Evolutionary conservation across 2,113 vertebrate species (phyloP).

Genomic region (Glaucomys volans): DNA sequence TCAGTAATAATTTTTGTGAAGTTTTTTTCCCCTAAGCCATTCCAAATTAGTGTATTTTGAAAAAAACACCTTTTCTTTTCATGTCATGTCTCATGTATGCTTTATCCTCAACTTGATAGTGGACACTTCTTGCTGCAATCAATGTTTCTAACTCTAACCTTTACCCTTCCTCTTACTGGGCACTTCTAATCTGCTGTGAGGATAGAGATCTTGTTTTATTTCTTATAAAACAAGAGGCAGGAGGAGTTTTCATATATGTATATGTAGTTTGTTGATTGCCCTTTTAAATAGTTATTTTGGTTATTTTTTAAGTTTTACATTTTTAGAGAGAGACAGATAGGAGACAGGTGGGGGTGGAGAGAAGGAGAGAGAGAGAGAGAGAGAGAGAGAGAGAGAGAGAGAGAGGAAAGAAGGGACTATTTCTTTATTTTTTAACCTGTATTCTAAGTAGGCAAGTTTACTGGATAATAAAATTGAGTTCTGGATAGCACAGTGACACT

Average conservation of each 20-base stretch:
- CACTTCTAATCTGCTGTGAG: background rate
- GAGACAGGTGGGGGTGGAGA: no score
- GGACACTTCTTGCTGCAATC: background rate
- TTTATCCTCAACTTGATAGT: background rate
- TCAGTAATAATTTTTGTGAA: background rate
- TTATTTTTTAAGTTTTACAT: background rate
- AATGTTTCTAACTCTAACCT: background rate
- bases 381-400: no score
- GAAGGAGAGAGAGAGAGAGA: no score
- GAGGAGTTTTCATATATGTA: background rate
- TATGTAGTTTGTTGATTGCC: background rate
- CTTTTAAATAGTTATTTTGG: background rate
- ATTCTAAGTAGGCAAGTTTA: background rate
- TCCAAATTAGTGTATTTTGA: background rate
- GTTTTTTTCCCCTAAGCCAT: background rate
- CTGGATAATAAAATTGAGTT: background rate
- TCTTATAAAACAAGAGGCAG: slow-evolving; percentile 14
- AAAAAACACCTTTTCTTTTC: background rate
- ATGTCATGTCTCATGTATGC: background rate
- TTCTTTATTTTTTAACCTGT: background rate
- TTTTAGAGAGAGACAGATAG: no score
- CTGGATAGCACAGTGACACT: background rate
- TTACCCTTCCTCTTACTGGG: background rate
- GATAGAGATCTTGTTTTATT: background rate
- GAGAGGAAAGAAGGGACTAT: background rate